Conservation (phyloP, 2,113 vertebrate species). For the Lycaon pictus region DNA sequence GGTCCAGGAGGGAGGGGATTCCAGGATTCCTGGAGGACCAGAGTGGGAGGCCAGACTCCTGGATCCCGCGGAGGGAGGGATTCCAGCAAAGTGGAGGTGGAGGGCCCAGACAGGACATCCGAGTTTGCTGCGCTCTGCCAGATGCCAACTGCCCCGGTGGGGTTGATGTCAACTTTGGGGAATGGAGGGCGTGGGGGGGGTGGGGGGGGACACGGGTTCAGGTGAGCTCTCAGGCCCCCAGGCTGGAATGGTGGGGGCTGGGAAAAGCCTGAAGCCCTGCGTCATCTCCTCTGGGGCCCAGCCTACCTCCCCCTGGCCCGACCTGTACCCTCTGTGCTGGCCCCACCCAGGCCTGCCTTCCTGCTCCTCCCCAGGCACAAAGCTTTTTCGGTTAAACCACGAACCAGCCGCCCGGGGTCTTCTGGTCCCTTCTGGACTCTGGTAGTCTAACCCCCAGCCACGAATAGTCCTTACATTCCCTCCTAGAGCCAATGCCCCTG, state of each 20-base stretch:
- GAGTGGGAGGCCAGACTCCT: neutral
- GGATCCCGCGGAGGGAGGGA: neutral
- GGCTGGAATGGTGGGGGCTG: slow-evolving; percentile 26
- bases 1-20: slow-evolving; percentile 49
- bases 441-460: neutral
- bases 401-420: slow-evolving; percentile 43
- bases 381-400: slow-evolving; percentile 62
- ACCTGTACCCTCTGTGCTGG: slow-evolving; percentile 65
- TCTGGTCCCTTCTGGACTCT: neutral
- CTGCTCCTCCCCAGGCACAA: slow-evolving; percentile 72
- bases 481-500: neutral
- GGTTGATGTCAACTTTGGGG: slow-evolving; percentile 74
- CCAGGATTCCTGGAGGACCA: slow-evolving; percentile 40
- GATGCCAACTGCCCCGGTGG: neutral
- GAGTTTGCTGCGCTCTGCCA: neutral
- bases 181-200: slow-evolving; percentile 64
- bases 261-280: slow-evolving; percentile 55
- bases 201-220: slow-evolving; percentile 22
- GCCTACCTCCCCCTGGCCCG: slow-evolving; percentile 51
- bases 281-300: slow-evolving; percentile 71
- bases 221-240: slow-evolving; percentile 62
- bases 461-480: neutral
- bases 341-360: slow-evolving; percentile 78
- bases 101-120: neutral
- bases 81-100: neutral